These are phyloP conservation scores for Hippasteria phrygiana DNA, from an alignment of 53 echinoderm and acorn worm species.

Conservation along the genomic window DNA sequence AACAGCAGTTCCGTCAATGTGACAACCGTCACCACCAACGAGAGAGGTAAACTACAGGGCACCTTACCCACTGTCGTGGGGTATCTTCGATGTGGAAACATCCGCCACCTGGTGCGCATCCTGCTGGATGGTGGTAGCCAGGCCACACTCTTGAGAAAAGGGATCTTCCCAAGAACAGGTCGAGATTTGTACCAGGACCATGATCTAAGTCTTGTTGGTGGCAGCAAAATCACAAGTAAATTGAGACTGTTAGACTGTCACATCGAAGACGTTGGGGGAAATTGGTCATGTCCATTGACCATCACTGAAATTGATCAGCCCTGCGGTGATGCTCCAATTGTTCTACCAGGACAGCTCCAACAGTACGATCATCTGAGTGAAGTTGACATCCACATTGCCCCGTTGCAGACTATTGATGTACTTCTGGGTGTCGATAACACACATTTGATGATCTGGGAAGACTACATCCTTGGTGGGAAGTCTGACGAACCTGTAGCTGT, in stretches of 20 bases:
- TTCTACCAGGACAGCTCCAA: slow-evolving; percentile 61
- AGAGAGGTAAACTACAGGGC: slow-evolving; percentile 20
- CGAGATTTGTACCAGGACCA: slow-evolving; percentile 69
- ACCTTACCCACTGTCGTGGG: slow-evolving; percentile 79
- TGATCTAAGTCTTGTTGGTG: slow-evolving; percentile 73
- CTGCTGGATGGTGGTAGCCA: slow-evolving; percentile 78
- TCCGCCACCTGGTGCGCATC: slow-evolving; percentile 64
- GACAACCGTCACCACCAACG: neutral
- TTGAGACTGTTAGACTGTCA: slow-evolving; percentile 67
- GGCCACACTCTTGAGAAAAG: slow-evolving; percentile 69
- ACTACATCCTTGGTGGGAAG: neutral
- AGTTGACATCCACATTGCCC: slow-evolving; percentile 62
- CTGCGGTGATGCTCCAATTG: slow-evolving; percentile 70
- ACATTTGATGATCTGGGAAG: slow-evolving; percentile 77
- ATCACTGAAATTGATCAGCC: slow-evolving; percentile 76
- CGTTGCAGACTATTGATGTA: slow-evolving; percentile 79
- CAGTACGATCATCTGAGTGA: slow-evolving; percentile 60
- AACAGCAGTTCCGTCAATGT: slow-evolving; percentile 16
- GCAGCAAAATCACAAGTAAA: slow-evolving; percentile 65
- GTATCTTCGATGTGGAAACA: slow-evolving; percentile 64
- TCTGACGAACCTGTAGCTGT: slow-evolving; percentile 44
- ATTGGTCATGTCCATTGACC: slow-evolving; percentile 70
- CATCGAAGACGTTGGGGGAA: slow-evolving; percentile 61
- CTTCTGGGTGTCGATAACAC: slow-evolving; percentile 79
- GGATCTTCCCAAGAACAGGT: slow-evolving; percentile 64